Percentiles rank a stretch among this genome's conserved stretches.
Conservation (phyloP, 2,113 vertebrate genomes). For the Chascanopsetta lugubris region DNA sequence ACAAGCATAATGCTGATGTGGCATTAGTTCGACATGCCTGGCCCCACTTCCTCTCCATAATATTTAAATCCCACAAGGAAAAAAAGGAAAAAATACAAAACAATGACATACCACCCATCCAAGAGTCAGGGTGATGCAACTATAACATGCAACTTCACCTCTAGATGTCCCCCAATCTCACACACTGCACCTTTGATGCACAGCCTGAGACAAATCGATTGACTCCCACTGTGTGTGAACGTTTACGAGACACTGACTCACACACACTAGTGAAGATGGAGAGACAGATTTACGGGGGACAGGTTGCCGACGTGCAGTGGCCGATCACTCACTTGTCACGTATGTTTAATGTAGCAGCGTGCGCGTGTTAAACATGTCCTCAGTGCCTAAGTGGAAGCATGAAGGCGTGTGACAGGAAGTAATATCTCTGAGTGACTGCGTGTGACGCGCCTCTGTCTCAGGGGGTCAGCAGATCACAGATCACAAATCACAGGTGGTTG, state of each 20-base stretch:
- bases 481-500: constrained; percentile 39
- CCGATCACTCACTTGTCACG: constrained; percentile 49
- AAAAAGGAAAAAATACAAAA: no score
- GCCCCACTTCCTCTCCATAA: constrained; percentile 46
- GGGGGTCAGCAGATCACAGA: constrained; percentile 30
- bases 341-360: constrained; percentile 17
- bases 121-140: no score
- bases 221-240: constrained; percentile 15
- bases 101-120: no score
- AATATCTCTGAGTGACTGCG: constrained; percentile 52
- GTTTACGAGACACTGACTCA: constrained; percentile 20
- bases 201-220: constrained; percentile 3
- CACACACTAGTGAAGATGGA: constrained; percentile 29
- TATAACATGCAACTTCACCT: no score
- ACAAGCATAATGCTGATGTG: no score
- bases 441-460: constrained; percentile 29
- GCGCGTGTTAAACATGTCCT: constrained; percentile 45
- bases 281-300: constrained; percentile 49
- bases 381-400: background rate
- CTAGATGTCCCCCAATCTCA: no score
- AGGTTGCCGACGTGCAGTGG: constrained; percentile 14
- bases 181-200: constrained; percentile 63
- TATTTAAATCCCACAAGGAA: constrained; percentile 71
- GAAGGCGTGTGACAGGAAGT: constrained; percentile 31
- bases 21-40: no score